These are phyloP conservation scores for Stictocephala bisonia DNA, from an alignment of 2,888 invertebrate genomes.

Conservation along the genomic window DNA sequence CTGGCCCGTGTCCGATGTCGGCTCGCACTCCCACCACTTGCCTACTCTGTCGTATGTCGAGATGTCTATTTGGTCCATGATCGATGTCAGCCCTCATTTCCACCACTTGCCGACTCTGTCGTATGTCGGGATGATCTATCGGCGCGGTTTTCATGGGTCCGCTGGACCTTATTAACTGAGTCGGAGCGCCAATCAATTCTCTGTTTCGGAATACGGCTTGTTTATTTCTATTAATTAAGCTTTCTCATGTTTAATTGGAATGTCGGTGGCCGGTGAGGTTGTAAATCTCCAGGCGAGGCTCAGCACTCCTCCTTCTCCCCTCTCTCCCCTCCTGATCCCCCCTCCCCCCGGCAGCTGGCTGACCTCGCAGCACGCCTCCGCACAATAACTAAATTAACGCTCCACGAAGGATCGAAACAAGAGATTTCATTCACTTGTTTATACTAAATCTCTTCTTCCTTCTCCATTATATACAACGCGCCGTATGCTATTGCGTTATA, in stretches of 20 bases:
- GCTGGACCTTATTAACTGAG: constrained; percentile 8
- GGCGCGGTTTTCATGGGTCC: too few relatives aligned
- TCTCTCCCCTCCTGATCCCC: neutral
- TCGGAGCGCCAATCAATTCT: constrained; percentile 4
- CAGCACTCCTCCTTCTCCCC: neutral
- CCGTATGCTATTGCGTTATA: neutral
- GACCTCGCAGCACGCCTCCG: constrained; percentile 30
- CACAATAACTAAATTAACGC: constrained; percentile 44
- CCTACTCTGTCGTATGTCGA: too few relatives aligned
- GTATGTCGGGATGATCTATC: too few relatives aligned
- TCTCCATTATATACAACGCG: too few relatives aligned
- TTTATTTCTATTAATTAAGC: constrained; percentile 40
- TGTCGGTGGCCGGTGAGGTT: neutral
- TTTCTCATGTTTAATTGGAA: constrained; percentile 40
- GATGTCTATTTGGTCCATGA: too few relatives aligned
- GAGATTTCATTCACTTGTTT: constrained; percentile 43
- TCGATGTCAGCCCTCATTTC: too few relatives aligned
- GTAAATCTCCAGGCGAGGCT: neutral
- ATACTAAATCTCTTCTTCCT: constrained; percentile 25
- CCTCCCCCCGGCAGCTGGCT: neutral
- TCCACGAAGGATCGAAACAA: constrained; percentile 44
- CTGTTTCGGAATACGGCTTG: constrained; percentile 27
- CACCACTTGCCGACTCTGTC: too few relatives aligned
- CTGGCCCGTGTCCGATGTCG: too few relatives aligned
- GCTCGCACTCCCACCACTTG: too few relatives aligned